A percentile compares a stretch with the other conserved stretches of the same genome.
Conservation (phyloP, 1,140 invertebrate species). For the Trissolcus basalis region DNA sequence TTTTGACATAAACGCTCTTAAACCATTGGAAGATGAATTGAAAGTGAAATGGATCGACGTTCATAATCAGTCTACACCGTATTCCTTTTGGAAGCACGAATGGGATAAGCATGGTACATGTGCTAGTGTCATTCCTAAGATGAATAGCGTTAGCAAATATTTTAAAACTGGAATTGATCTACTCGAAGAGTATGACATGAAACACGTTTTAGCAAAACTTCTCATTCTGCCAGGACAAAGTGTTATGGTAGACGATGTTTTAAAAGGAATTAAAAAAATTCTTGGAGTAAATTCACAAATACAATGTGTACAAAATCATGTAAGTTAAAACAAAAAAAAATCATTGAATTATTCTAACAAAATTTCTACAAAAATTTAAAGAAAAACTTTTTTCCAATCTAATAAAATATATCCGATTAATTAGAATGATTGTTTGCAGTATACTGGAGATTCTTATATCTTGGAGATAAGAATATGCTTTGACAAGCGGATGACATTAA, state of each 20-base stretch:
- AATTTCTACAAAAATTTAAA: too few relatives aligned
- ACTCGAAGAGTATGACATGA: constrained; percentile 81
- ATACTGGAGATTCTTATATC: constrained; percentile 76
- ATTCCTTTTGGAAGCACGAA: constrained; percentile 87
- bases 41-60: constrained; percentile 85
- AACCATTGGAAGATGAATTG: constrained; percentile 79
- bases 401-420: neutral
- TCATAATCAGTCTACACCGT: constrained; percentile 78
- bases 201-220: constrained; percentile 76
- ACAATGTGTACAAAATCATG: constrained; percentile 59
- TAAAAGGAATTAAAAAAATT: constrained; percentile 76
- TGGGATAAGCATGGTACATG: constrained; percentile 92
- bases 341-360: too few relatives aligned
- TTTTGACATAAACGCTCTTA: constrained; percentile 80
- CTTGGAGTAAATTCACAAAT: constrained; percentile 59
- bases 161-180: constrained; percentile 82
- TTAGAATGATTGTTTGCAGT: constrained; percentile 55
- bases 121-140: constrained; percentile 76
- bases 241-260: constrained; percentile 78
- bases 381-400: too few relatives aligned
- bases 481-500: constrained; percentile 78
- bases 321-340: constrained; percentile 28
- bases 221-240: constrained; percentile 79
- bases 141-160: constrained; percentile 84
- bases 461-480: constrained; percentile 79